Evolutionary conservation across 2,888 invertebrate species (phyloP), one percentile per base, ranked within the genome.

Genomic region (Epinotia ramella): DNA sequence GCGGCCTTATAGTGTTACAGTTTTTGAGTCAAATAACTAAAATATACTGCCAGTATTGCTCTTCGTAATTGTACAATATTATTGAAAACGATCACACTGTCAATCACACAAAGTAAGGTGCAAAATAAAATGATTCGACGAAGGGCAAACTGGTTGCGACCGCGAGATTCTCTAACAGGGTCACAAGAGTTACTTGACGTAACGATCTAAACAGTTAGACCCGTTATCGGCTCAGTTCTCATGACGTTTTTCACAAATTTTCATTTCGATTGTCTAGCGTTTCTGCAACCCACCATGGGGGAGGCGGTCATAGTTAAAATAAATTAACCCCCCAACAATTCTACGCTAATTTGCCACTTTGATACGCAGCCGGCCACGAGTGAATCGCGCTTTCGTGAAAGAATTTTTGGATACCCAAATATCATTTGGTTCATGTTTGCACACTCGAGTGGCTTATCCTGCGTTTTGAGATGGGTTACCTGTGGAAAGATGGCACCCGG

Each of bases 201-300:
- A 65, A 60, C 53, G 20, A 75, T 70, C 60, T 63, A 49, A 66
- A 75, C 75, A 75, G 75, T 70, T 70, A 59, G 24, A 57, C 20
- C 70, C 60, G 70, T 65, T 71, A 62, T 60, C 80, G 84, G 72
- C 80, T 83, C 83, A 84, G 81, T 89, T 89, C 88, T 83, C 88
- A 89, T 84, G 84, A 80, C 57, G 84, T 84, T 85, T 87, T 84
- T 78, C 78, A 80, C 80, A 73, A 76, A 79, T 84, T 83, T 84
- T 86, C 84, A 81, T 84, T 83, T 80, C 82, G 80, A 87, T 88
- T 88, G 84, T 87, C 73, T 82, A 75, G 63, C 67, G 49, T n/a
- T 28, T 65, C 49, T 49, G 5, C 16, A 49, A 16, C 4, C 46
- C 13, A 46, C 46, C 46, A 13, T n/a, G n/a, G n/a, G 49, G 16